These are phyloP conservation scores for Spilosoma lubricipeda DNA, from an alignment of 2,888 invertebrate genomes.

Conservation along the genomic window DNA sequence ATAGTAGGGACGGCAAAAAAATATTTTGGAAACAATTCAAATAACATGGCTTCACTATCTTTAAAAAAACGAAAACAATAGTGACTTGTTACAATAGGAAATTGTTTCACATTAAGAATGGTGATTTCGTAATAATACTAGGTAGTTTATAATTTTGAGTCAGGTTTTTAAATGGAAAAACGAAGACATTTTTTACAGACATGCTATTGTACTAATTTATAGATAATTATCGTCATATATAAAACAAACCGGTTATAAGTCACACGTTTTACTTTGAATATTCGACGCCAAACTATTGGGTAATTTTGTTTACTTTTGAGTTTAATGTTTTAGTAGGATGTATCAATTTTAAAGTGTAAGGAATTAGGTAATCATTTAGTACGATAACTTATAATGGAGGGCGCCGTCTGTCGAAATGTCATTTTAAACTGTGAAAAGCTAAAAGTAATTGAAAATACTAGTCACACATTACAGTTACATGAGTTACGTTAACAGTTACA, in stretches of 20 bases:
- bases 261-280: neutral
- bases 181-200: neutral
- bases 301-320: too few relatives aligned
- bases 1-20: neutral
- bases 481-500: too few relatives aligned
- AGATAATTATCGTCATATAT: neutral
- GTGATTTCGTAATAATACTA: neutral
- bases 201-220: neutral
- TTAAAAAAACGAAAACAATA: neutral
- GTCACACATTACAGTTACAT: too few relatives aligned
- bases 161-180: neutral
- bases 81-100: slow-evolving; percentile 6
- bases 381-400: too few relatives aligned
- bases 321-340: too few relatives aligned
- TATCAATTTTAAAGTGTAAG: neutral
- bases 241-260: neutral
- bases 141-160: neutral
- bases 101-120: slow-evolving; percentile 2
- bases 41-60: neutral
- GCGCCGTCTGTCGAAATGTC: neutral
- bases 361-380: too few relatives aligned
- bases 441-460: too few relatives aligned
- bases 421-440: neutral
- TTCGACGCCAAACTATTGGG: neutral
- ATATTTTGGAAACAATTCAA: neutral